Evolutionary conservation across 2,797 vertebrate species (phyloP), one percentile per base, ranked within the genome.

Genomic region (Chanos chanos): DNA sequence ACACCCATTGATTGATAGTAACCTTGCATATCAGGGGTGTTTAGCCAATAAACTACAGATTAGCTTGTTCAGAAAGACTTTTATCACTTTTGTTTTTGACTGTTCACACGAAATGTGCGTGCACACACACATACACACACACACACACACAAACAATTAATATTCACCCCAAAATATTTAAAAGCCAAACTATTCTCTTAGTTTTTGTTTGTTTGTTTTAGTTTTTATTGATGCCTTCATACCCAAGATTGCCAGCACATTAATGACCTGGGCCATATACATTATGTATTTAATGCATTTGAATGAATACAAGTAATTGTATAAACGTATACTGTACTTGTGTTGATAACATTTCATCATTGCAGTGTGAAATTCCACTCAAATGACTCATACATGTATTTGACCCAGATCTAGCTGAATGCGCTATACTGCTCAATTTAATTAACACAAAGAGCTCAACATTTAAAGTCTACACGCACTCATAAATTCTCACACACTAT

Each of bases 1-100:
- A 30, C 44, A 73, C 57, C 57, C 49, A 66, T 40, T 40, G 41
- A 54, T 63, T 64, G 18, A 59, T 67, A 45, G 24, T 60, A 66
- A 50, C n/a, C n/a, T 34, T 33, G n/a, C 48, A 45, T 4, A 16
- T 31, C 27, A 49, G 36, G 40, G 30, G 25, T 40, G 22, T 19
- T 47, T 50, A 27, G 18, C n/a, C n/a, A n/a, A n/a, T n/a, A n/a
- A n/a, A n/a, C n/a, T n/a, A n/a, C n/a, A n/a, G n/a, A n/a, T n/a
- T n/a, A n/a, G n/a, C n/a, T n/a, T n/a, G n/a, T n/a, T n/a, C n/a
- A n/a, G n/a, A n/a, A n/a, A n/a, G n/a, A n/a, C n/a, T n/a, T n/a
- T n/a, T n/a, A n/a, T n/a, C n/a, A 19, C 19, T 18, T 30, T 54
- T 39, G 18, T 49, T 58, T 58, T 60, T 53, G 27, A n/a, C n/a